phyloP scores from a whole-genome alignment of 2,888 invertebrate genomes.

The Dascillus cervinus region DNA sequence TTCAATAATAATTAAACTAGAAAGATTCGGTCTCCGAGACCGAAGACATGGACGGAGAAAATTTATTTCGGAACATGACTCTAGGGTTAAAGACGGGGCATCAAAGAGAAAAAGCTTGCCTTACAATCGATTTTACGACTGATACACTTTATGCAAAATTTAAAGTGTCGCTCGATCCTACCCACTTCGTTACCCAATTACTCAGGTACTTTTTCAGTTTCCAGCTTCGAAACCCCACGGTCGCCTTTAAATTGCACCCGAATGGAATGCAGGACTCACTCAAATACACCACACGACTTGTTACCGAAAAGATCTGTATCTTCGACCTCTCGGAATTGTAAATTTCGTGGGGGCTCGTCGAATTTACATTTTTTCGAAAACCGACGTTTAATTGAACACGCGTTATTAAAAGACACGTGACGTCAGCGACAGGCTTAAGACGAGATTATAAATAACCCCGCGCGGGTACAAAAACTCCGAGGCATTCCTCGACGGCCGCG shows the following conservation, averaged over 20 bases:
- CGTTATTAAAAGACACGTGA: too few relatives aligned
- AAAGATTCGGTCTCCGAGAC: too few relatives aligned
- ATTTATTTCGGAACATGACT: too few relatives aligned
- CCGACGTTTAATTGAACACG: slow-evolving; percentile 16
- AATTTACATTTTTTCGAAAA: slow-evolving; percentile 32
- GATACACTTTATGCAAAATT: too few relatives aligned
- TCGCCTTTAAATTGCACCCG: slow-evolving; percentile 31
- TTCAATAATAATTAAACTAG: too few relatives aligned
- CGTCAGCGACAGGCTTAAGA: slow-evolving; percentile 19
- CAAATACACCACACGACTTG: slow-evolving; percentile 34
- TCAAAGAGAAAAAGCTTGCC: too few relatives aligned
- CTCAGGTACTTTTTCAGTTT: slow-evolving; percentile 18
- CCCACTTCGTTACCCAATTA: too few relatives aligned
- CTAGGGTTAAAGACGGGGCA: too few relatives aligned
- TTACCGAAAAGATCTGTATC: slow-evolving; percentile 34
- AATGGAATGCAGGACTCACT: slow-evolving; percentile 34
- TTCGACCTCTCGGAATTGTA: slow-evolving; percentile 38
- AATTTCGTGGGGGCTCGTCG: slow-evolving; percentile 29
- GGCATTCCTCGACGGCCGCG: slow-evolving; percentile 14
- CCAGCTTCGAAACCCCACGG: slow-evolving; percentile 24
- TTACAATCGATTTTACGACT: too few relatives aligned
- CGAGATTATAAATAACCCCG: slow-evolving; percentile 24
- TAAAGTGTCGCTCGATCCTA: too few relatives aligned
- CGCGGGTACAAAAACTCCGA: slow-evolving; percentile 12
- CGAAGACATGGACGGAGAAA: too few relatives aligned